Base-by-base conservation (phyloP, 2,888 invertebrate species). In the Argyra leucocephala region DNA sequence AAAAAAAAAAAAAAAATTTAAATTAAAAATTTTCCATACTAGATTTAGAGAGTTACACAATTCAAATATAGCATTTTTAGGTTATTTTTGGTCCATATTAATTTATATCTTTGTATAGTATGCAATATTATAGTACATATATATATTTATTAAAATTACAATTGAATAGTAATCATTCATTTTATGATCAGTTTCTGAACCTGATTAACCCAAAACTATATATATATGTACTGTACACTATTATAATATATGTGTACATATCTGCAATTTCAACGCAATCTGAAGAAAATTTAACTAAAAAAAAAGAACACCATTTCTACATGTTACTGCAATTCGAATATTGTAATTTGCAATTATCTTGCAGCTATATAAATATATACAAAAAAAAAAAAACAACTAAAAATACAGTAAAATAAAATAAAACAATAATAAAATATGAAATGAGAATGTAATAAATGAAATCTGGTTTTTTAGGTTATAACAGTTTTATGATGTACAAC, bases 391-490 rank as follows among this genome's bases (percentile, higher is more conserved):
- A 31, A 31, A 31, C 7, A 6, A 26, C 12, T 3, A 31, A 31
- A 31, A 31, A 31, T 12, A 12, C 31, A 31, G 12, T 12, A 31
- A 31, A 31, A 31, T 12, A 31, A 31, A 26, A 26, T 26, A 26
- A 7, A 31, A 31, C 10, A 31, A 37, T 10, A 37, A 37, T 9
- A 37, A 48, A 48, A 48, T 18, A 48, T 18, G n/a, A 48, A 48
- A 48, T 48, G 15, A 48, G 18, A 48, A 48, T 48, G 48, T 48
- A 48, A 48, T 48, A 48, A 48, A 48, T 48, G 48, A 48, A 31
- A 48, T 48, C 48, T 48, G 48, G 48, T 48, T 48, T 48, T 31
- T 48, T 48, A 48, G 48, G 48, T 48, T 48, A 48, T 48, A 48
- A 48, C 9, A 48, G 31, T 31, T 31, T 31, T 10, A 31, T 31